Conservation (phyloP, 2,888 invertebrate species). For the Pelosia muscerda region DNA sequence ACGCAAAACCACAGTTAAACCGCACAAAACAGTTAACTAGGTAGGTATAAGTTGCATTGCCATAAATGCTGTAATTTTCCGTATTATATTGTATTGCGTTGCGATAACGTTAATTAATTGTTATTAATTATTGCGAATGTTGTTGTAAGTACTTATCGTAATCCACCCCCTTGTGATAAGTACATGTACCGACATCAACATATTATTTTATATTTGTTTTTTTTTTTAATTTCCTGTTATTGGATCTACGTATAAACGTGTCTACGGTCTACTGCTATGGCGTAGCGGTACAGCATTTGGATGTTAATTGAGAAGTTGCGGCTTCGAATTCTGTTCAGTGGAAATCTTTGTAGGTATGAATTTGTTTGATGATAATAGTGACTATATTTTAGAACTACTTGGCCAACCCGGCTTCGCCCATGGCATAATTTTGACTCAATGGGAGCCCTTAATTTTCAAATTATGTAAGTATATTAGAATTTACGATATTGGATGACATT, state of each 20-base stretch:
- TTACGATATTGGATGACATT: too few species aligned
- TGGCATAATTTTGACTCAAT: too few species aligned
- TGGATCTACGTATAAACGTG: too few species aligned
- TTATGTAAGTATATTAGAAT: too few species aligned
- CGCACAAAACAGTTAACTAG: neutral
- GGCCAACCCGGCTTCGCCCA: too few species aligned
- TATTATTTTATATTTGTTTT: neutral
- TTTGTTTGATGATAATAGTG: too few species aligned
- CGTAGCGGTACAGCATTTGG: neutral
- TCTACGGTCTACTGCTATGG: neutral
- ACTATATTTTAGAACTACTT: too few species aligned
- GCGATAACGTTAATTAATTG: conserved; percentile 17
- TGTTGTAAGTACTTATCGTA: neutral
- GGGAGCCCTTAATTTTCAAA: too few species aligned
- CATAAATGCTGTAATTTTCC: conserved; percentile 8
- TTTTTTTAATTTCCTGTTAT: too few species aligned
- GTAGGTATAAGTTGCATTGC: neutral
- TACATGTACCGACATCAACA: neutral
- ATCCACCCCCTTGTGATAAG: neutral
- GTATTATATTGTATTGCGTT: neutral
- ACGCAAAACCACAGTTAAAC: neutral
- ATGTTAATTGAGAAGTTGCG: neutral
- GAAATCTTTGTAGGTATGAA: too few species aligned
- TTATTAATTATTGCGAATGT: conserved; percentile 4
- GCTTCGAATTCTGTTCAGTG: neutral